Percentiles rank a stretch among this genome's conserved stretches.
Conservation (phyloP, 1,140 invertebrate species). For the Dreissena polymorpha region DNA sequence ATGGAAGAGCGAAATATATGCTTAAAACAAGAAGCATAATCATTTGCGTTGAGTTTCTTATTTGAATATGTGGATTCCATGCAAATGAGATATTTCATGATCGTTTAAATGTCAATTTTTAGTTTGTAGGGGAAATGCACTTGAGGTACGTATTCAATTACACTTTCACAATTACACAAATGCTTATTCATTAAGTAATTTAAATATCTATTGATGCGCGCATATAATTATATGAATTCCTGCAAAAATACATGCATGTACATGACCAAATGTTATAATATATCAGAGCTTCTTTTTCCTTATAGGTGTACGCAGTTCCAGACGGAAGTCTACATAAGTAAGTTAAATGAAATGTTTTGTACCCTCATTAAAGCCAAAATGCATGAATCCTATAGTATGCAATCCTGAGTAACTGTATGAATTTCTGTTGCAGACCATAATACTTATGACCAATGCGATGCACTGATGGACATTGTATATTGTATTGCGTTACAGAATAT, state of each 20-base stretch:
- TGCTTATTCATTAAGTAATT: neutral
- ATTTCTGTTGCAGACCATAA: too few species aligned
- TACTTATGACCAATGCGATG: too few species aligned
- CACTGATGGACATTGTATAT: neutral
- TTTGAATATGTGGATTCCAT: too few species aligned
- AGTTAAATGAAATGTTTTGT: neutral
- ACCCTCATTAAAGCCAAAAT: too few species aligned
- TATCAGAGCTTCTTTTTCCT: neutral
- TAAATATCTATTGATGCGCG: neutral
- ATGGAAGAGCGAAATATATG: too few species aligned
- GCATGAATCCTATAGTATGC: neutral
- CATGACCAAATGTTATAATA: neutral
- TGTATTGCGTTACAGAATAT: neutral
- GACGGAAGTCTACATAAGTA: constrained; percentile 48
- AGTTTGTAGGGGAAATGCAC: constrained; percentile 49
- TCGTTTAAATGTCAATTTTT: neutral
- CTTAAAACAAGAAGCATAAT: too few species aligned
- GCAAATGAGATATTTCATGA: neutral
- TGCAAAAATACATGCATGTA: neutral
- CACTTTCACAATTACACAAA: neutral
- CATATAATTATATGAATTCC: neutral
- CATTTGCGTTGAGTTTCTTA: too few species aligned
- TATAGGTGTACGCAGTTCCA: constrained; percentile 38
- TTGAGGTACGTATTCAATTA: constrained; percentile 32
- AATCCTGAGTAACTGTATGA: neutral